Evolutionary conservation across 2,113 vertebrate genomes (phyloP).

Genomic region (Gulo gulo): DNA sequence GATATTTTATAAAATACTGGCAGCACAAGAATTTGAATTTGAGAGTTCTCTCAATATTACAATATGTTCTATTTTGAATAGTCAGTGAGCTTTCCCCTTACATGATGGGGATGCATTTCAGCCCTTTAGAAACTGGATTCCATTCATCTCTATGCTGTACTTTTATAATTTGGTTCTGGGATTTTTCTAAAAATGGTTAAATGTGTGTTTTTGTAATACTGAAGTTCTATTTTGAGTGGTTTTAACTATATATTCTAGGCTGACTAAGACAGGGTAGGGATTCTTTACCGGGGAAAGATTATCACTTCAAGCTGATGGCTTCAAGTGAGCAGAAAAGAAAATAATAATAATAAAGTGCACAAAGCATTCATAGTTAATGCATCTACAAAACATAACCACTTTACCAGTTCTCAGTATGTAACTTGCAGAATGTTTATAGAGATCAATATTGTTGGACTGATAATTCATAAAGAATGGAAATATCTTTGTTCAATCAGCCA

Average conservation of each 20-base stretch:
- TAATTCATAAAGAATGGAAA: not conserved
- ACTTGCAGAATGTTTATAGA: not conserved
- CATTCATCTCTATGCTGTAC: not conserved
- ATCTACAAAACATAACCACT: not conserved
- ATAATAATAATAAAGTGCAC: not conserved
- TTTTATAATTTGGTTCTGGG: not conserved
- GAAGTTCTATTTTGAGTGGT: conserved; percentile 37
- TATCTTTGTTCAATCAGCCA: not conserved
- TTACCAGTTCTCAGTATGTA: not conserved
- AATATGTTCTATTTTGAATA: not conserved
- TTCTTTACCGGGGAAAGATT: conserved; percentile 3
- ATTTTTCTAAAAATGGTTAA: conserved; percentile 23
- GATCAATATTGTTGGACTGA: not conserved
- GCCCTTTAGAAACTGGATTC: conserved; percentile 3
- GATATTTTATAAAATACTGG: conserved; percentile 13
- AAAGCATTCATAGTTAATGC: not conserved
- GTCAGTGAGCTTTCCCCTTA: not conserved
- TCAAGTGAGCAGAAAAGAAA: not conserved
- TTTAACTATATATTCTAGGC: conserved; percentile 4
- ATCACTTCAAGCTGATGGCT: conserved; percentile 40
- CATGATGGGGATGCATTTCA: not conserved
- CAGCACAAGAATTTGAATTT: not conserved
- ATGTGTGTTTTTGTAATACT: conserved; percentile 49
- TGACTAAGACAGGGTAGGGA: not conserved
- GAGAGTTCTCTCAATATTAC: not conserved